Evolutionary conservation across 2,888 invertebrate species (phyloP).

Genomic region (Meliscaeva auricollis): DNA sequence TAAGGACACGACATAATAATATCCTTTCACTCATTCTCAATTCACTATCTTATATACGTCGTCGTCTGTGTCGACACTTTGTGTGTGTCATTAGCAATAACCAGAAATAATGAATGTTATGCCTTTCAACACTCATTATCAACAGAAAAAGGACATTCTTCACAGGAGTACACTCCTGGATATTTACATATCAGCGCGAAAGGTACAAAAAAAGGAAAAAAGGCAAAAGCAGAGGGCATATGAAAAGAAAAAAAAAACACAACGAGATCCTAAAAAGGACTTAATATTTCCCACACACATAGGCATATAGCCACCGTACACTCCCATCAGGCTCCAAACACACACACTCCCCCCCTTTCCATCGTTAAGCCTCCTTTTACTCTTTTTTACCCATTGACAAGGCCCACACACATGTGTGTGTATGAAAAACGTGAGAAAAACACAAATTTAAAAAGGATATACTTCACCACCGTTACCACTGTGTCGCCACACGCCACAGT

Average conservation of each 20-base stretch:
- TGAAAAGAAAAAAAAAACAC: not conserved
- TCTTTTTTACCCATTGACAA: not conserved
- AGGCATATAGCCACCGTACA: not conserved
- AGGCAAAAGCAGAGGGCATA: not conserved
- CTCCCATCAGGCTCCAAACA: too few species aligned
- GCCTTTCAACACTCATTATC: conserved; percentile 70
- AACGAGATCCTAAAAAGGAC: conserved; percentile 49
- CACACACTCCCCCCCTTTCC: not conserved
- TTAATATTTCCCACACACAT: conserved; percentile 52
- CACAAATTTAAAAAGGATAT: conserved; percentile 67
- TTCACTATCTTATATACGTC: conserved; percentile 24
- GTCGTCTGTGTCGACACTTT: conserved; percentile 46
- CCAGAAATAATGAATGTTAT: conserved; percentile 68
- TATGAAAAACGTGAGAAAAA: conserved; percentile 64
- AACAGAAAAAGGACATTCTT: conserved; percentile 71
- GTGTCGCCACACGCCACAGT: conserved; percentile 12
- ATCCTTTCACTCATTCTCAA: conserved; percentile 35
- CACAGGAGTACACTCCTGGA: conserved; percentile 65
- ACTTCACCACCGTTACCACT: conserved; percentile 43
- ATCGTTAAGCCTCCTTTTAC: not conserved
- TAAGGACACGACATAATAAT: conserved; percentile 5
- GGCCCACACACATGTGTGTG: conserved; percentile 50
- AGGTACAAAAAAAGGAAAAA: conserved; percentile 23
- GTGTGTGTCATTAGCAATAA: conserved; percentile 65
- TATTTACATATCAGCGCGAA: conserved; percentile 66